Evolutionary conservation across 2,113 vertebrate species (phyloP), one percentile per base, ranked within the genome.

Genomic region (Epinephelus moara): DNA sequence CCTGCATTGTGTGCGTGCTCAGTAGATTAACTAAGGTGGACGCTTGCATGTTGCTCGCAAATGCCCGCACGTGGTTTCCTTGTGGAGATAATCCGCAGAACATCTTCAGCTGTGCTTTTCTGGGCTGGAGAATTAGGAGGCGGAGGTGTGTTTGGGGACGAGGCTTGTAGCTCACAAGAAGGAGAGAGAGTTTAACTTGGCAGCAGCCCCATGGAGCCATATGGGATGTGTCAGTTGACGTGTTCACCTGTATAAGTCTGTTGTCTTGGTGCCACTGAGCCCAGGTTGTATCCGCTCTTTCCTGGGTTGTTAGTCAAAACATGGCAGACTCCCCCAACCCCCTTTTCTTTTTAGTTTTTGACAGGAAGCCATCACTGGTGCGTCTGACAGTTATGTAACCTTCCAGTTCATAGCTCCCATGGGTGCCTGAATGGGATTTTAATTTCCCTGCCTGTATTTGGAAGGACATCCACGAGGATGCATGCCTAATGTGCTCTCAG

Each of bases 101-200:
- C 79, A 89, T 93, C 89, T 91, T 93, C 79, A 82, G 82, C 84
- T 86, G 88, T 82, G 61, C 90, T 93, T 92, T 89, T 91, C 84
- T 88, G 30, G 78, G 85, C 75, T 70, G 70, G 80, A 82, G 89
- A 85, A 86, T 94, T 93, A 92, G 63, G 64, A 81, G 77, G 64
- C 3, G 13, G 52, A 23, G 78, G 52, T 47, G 81, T 17, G 72
- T 56, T 79, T 61, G 21, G 57, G 62, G 85, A 81, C 59, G 50
- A 85, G 55, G 75, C 75, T 82, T 82, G 52, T 71, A 67, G 67
- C 50, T 63, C 21, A 70, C 66, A 71, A 77, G 64, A 74, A 69
- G 78, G 55, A 66, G 67, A 47, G 52, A 66, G 70, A 70, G 19
- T 18, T 18, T 69, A 64, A 81, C 60, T 80, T 87, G 72, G 87